Evolutionary conservation across 1,140 invertebrate genomes (phyloP).

Genomic region (Hycleus cichorii): DNA sequence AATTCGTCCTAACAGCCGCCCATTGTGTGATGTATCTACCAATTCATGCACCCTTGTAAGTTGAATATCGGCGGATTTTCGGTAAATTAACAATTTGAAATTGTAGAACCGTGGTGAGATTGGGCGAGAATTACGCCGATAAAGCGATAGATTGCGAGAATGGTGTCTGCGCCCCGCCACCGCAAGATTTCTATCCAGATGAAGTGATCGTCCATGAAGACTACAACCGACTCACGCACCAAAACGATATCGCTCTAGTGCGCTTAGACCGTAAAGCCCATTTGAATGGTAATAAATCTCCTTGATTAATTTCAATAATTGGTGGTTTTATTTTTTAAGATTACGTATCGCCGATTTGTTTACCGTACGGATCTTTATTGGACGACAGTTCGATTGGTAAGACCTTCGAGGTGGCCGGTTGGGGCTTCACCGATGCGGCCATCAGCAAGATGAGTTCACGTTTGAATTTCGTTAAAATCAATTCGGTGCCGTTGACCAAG

Average conservation of each 20-base stretch:
- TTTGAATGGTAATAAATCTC: too few relatives aligned
- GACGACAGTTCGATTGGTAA: constrained; percentile 38
- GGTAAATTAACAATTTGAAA: too few relatives aligned
- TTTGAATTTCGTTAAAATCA: constrained; percentile 42
- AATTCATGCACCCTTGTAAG: constrained; percentile 2
- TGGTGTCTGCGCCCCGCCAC: constrained; percentile 47
- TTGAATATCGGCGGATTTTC: too few relatives aligned
- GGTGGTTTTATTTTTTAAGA: constrained; percentile 1
- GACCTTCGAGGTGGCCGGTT: constrained; percentile 48
- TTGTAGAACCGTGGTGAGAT: constrained; percentile 45
- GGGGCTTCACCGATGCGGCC: constrained; percentile 38
- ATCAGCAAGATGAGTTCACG: constrained; percentile 28
- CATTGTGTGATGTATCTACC: constrained; percentile 53
- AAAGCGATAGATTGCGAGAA: constrained; percentile 51
- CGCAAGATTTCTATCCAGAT: constrained; percentile 47
- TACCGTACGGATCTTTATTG: constrained; percentile 39
- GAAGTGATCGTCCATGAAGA: constrained; percentile 45
- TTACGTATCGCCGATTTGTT: constrained; percentile 43
- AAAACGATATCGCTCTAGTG: constrained; percentile 62
- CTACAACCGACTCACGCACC: constrained; percentile 47
- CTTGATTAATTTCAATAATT: background rate
- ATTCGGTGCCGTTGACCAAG: constrained; percentile 38
- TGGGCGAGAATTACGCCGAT: constrained; percentile 52
- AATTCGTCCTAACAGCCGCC: constrained; percentile 58
- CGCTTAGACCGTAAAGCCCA: constrained; percentile 43